Evolutionary conservation across 2,113 vertebrate species (phyloP).

Genomic region (Ariopsis seemanni): DNA sequence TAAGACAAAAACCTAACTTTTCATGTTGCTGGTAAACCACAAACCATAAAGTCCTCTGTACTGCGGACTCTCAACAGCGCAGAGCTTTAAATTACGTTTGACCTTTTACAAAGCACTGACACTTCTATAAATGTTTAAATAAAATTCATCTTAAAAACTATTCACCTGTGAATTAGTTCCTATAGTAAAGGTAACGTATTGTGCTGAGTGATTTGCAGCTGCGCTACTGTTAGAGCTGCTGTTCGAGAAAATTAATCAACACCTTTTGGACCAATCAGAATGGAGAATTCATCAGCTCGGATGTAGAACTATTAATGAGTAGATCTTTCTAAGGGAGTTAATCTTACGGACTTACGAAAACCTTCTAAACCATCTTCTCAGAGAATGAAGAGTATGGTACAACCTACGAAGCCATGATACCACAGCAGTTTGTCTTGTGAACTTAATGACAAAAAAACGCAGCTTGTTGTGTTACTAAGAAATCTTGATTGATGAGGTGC

Average conservation of each 20-base stretch:
- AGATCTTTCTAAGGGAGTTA: not conserved
- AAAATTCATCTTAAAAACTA: not conserved
- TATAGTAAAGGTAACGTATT: not conserved
- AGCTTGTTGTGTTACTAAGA: not conserved
- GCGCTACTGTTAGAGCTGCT: not conserved
- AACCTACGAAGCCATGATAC: too few relatives aligned
- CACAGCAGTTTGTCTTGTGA: too few relatives aligned
- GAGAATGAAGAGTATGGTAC: too few relatives aligned
- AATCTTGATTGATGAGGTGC: not conserved
- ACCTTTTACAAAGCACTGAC: not conserved
- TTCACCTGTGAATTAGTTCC: not conserved
- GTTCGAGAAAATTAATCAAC: not conserved
- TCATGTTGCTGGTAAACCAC: slow-evolving; percentile 6
- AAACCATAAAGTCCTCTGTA: not conserved
- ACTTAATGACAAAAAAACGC: too few relatives aligned
- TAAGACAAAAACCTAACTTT: not conserved
- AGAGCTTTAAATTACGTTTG: not conserved
- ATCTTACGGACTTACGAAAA: not conserved
- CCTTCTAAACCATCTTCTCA: not conserved
- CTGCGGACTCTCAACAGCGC: not conserved
- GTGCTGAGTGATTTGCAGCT: not conserved
- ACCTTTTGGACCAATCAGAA: not conserved
- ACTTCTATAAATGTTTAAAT: not conserved
- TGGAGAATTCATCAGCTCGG: not conserved
- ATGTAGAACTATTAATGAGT: not conserved